Conservation (phyloP, 1,140 invertebrate genomes). For the Dreissena rostriformis region DNA sequence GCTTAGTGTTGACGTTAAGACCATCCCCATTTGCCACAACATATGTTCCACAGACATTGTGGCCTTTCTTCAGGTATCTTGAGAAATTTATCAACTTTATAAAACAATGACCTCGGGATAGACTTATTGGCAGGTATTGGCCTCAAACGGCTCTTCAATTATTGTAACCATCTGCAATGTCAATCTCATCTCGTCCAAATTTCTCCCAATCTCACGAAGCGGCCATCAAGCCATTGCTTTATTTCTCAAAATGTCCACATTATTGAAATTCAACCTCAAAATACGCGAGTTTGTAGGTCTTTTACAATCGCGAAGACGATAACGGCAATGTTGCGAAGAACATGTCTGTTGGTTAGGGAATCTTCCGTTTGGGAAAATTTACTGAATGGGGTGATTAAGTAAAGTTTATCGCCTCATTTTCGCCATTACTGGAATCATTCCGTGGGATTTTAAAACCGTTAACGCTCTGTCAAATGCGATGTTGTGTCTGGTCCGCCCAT, state of each 20-base stretch:
- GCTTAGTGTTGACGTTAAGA: no score
- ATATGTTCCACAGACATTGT: no score
- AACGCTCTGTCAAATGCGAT: no score
- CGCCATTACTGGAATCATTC: slow-evolving; percentile 6
- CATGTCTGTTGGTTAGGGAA: not conserved
- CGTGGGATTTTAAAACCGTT: slow-evolving; percentile 23
- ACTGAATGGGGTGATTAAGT: slow-evolving; percentile 35
- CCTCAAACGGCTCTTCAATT: slow-evolving; percentile 16
- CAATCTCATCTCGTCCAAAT: slow-evolving; percentile 25
- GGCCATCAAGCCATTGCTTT: slow-evolving; percentile 16
- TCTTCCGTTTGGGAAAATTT: slow-evolving; percentile 20
- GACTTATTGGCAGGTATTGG: slow-evolving; percentile 46
- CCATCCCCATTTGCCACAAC: no score
- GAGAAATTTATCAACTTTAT: slow-evolving; percentile 55
- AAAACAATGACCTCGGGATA: slow-evolving; percentile 29
- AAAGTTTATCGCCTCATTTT: slow-evolving; percentile 13
- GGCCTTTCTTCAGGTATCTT: slow-evolving; percentile 13
- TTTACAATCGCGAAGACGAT: slow-evolving; percentile 26
- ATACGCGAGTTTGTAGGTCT: slow-evolving; percentile 41
- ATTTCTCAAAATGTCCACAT: slow-evolving; percentile 36
- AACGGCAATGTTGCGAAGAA: slow-evolving; percentile 21
- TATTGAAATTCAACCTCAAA: slow-evolving; percentile 20
- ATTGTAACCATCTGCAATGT: slow-evolving; percentile 40
- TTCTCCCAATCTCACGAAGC: slow-evolving; percentile 42
- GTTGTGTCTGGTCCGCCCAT: no score